These are phyloP conservation scores for Crypturellus tataupa DNA, from an alignment of 2,797 vertebrate species.

Conservation along the genomic window DNA sequence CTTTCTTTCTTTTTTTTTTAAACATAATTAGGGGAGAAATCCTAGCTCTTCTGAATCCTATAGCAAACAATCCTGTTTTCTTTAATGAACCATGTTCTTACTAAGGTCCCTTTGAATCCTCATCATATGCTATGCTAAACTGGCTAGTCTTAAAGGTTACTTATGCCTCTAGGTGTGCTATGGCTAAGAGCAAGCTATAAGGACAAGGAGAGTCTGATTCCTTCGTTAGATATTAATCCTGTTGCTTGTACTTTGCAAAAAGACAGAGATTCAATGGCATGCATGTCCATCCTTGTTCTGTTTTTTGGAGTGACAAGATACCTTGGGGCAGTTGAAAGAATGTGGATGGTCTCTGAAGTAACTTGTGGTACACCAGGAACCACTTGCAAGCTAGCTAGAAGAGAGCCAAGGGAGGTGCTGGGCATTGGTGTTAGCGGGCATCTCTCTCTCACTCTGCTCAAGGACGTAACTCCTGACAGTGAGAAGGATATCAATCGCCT, in stretches of 20 bases:
- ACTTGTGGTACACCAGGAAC: background rate
- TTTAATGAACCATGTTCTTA: background rate
- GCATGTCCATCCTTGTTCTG: background rate
- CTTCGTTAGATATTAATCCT: background rate
- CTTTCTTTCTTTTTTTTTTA: background rate
- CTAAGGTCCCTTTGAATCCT: background rate
- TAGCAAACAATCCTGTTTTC: rapidly evolving
- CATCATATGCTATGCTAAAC: background rate
- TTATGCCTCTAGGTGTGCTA: background rate
- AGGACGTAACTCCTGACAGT: constrained; percentile 81
- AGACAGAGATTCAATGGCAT: background rate
- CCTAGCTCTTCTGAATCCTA: background rate
- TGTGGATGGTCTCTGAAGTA: background rate
- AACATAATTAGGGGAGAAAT: background rate
- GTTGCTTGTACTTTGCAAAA: background rate
- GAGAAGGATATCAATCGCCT: constrained; percentile 95
- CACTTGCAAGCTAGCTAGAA: background rate
- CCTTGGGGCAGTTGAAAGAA: background rate
- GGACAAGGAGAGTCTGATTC: background rate
- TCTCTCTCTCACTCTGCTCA: background rate
- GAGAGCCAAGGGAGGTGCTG: background rate
- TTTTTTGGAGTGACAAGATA: background rate
- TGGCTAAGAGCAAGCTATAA: background rate
- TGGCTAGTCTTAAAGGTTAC: background rate
- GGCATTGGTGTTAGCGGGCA: background rate